Evolutionary conservation across 2,113 vertebrate genomes (phyloP).

Genomic region (Xenopus tropicalis): DNA sequence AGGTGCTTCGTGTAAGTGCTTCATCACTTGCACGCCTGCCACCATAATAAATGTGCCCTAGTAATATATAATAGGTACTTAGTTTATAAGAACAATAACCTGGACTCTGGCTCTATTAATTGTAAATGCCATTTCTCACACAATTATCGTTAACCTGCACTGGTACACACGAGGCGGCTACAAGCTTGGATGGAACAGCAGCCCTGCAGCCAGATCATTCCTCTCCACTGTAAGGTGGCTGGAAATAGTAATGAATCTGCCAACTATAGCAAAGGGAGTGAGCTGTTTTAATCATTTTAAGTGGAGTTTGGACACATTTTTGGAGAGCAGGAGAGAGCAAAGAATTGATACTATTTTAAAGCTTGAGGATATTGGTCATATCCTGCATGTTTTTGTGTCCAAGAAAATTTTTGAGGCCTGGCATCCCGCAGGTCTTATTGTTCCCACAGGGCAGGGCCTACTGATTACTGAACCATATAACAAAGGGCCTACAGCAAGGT

Average conservation of each 20-base stretch:
- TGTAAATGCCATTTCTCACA: constrained; percentile 17
- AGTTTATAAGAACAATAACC: constrained; percentile 18
- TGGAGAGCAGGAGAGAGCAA: constrained; percentile 7
- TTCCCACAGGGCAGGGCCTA: too few species aligned
- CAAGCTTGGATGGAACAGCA: constrained; percentile 14
- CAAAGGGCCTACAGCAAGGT: too few species aligned
- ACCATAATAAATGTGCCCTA: too few species aligned
- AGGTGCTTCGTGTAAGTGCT: too few species aligned
- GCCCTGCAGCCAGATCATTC: constrained; percentile 23
- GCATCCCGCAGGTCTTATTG: too few species aligned
- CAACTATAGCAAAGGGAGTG: constrained; percentile 27
- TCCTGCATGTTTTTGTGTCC: background rate
- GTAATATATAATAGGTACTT: too few species aligned
- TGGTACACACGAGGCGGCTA: constrained; percentile 13
- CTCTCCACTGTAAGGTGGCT: constrained; percentile 25
- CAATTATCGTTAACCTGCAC: constrained; percentile 23
- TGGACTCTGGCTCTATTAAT: constrained; percentile 16
- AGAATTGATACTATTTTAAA: constrained; percentile 20
- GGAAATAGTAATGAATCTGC: constrained; percentile 16
- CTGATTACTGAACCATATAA: too few species aligned
- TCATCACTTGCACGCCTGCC: too few species aligned
- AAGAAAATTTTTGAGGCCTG: too few species aligned
- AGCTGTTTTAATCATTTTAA: constrained; percentile 27
- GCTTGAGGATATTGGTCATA: constrained; percentile 8
- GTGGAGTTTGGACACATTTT: constrained; percentile 21